phyloP scores from a whole-genome alignment of 2,797 vertebrate species.

The Malacoraja senta region DNA sequence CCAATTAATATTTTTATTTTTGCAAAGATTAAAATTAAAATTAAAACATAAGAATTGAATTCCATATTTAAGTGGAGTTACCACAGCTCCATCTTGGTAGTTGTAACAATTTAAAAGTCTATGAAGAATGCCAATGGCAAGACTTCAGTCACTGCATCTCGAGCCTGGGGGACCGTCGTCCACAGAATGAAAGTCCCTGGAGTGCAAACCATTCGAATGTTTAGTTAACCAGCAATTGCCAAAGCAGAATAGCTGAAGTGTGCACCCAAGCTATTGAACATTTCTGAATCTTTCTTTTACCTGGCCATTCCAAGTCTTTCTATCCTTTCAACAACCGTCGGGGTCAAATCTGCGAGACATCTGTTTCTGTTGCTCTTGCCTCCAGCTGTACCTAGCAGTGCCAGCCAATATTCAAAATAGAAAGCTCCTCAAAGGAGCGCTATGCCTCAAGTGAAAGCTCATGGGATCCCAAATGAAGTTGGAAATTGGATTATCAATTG shows the following conservation, averaged over 20 bases:
- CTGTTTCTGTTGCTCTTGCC: slow-evolving; percentile 24
- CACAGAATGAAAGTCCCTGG: background rate
- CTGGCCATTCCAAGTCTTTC: background rate
- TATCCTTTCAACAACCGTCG: background rate
- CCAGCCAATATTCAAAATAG: background rate
- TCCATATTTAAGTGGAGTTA: background rate
- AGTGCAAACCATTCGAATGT: background rate
- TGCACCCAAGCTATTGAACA: background rate
- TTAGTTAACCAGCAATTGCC: background rate
- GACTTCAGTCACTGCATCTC: background rate
- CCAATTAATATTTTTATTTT: background rate
- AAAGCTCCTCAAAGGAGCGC: background rate
- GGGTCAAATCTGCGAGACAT: slow-evolving; percentile 23
- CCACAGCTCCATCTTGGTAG: background rate
- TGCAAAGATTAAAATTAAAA: background rate
- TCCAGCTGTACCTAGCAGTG: slow-evolving; percentile 31
- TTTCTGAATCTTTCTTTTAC: background rate
- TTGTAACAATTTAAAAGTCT: background rate
- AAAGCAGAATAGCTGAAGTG: background rate
- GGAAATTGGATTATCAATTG: slow-evolving; percentile 37
- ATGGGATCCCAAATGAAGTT: slow-evolving; percentile 33
- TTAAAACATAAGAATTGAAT: background rate
- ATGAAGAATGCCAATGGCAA: slow-evolving; percentile 12
- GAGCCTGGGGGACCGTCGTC: background rate
- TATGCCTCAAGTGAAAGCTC: slow-evolving; percentile 22